A percentile compares a stretch with the other conserved stretches of the same genome.
Evolutionary conservation across 2,113 vertebrate genomes (phyloP).

Genomic region (Phalacrocorax brasilianus): DNA sequence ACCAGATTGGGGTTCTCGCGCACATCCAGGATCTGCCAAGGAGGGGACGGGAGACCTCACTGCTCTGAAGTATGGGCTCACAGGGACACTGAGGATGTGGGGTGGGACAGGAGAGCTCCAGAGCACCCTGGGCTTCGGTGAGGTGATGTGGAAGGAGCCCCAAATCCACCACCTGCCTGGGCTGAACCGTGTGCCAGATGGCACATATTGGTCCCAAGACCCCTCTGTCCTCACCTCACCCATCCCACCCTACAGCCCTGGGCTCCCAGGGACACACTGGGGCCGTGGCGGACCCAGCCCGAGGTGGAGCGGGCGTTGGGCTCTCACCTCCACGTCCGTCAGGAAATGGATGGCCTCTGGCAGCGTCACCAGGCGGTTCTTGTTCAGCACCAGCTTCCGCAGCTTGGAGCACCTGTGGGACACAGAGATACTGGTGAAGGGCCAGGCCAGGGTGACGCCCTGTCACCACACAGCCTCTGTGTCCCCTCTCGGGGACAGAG

Average conservation of each 20-base stretch:
- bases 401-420: slow-evolving; percentile 88
- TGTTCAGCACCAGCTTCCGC: slow-evolving; percentile 93
- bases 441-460: neutral
- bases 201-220: neutral
- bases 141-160: neutral
- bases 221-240: neutral
- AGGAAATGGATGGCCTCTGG: slow-evolving; percentile 95
- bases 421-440: neutral
- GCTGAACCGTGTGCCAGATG: neutral
- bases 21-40: slow-evolving; percentile 87
- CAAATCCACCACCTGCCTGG: fast-evolving
- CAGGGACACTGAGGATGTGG: fast-evolving
- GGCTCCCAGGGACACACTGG: neutral
- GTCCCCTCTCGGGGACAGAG: neutral
- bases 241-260: neutral
- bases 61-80: neutral
- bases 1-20: slow-evolving; percentile 95
- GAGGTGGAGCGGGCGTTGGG: fast-evolving
- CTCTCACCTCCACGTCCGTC: slow-evolving; percentile 85
- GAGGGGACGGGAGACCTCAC: neutral
- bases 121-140: neutral
- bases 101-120: fast-evolving
- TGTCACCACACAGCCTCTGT: neutral
- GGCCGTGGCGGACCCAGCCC: neutral
- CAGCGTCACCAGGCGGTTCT: slow-evolving; percentile 93